Percentiles rank a stretch among this genome's conserved stretches.
Evolutionary conservation across 2,797 vertebrate genomes (phyloP).

Genomic region (Takifugu rubripes): DNA sequence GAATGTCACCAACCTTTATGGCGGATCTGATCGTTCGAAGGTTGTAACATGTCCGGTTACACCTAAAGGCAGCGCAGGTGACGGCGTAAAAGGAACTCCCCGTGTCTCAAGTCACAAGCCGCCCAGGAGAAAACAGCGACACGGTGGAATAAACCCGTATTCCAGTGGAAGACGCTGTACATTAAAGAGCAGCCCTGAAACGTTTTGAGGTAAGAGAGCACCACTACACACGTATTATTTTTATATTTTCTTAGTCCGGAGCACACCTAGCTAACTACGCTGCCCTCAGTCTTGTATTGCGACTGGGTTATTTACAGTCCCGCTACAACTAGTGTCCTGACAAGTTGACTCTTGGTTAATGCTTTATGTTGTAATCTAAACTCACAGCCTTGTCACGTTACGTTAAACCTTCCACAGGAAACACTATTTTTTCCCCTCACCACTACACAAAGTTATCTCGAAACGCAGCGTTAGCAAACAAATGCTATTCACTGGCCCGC

Average conservation of each 20-base stretch:
- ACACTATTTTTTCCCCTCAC: background rate
- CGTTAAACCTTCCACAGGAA: background rate
- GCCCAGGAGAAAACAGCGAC: slow-evolving; percentile 19
- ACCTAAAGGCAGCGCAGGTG: slow-evolving; percentile 20
- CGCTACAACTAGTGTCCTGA: slow-evolving; percentile 25
- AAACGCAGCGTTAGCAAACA: slow-evolving; percentile 13
- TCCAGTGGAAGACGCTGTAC: background rate
- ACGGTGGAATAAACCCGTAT: slow-evolving; percentile 9
- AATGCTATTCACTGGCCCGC: slow-evolving; percentile 27
- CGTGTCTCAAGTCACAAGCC: slow-evolving; percentile 26
- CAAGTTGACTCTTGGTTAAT: slow-evolving; percentile 19
- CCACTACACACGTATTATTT: background rate
- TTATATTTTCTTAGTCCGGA: too few relatives aligned
- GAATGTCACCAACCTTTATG: background rate
- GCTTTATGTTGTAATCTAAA: too few relatives aligned
- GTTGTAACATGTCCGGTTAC: accelerated
- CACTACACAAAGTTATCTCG: background rate
- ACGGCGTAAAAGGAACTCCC: slow-evolving; percentile 51
- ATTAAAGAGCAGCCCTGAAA: background rate
- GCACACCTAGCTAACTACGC: background rate
- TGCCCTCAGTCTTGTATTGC: background rate
- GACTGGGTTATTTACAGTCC: slow-evolving; percentile 2
- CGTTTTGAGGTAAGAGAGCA: slow-evolving; percentile 34
- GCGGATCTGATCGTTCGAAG: accelerated
- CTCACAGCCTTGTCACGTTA: background rate